Base-by-base conservation (phyloP, 2,888 invertebrate genomes). In the Mongoloraphidia duomilia region DNA sequence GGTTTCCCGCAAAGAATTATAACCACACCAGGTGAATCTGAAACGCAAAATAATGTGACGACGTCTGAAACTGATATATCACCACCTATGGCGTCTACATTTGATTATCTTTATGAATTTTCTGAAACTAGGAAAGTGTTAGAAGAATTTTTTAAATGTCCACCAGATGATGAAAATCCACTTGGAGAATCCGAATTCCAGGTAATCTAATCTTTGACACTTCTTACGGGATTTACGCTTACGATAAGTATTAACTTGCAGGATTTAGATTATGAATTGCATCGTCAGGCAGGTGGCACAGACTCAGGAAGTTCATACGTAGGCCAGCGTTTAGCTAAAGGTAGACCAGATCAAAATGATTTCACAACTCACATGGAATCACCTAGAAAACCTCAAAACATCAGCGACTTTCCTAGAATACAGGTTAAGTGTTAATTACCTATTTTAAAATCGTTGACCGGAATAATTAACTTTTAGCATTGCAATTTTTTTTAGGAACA, bases 41-140 rank as follows among this genome's bases (percentile, higher is more conserved):
- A 67, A 58, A 53, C 57, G 37, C 44, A 39, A 13, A 14, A 38
- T 12, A n/a, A 34, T 33, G 13, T 12, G 10, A 34, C 34, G 10
- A 13, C 45, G n/a, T 33, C 36, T 38, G 46, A 40, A 11, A 34
- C 43, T 9, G 39, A 50, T 43, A 53, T 50, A 40, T 40, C 50
- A 34, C 52, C 55, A 41, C 58, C 62, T 33, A 59, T 51, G 14
- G 73, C 75, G 50, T 73, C 84, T 47, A 85, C 88, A 36, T 89
- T 88, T 65, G 89, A 91, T 71, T 90, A 90, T 69, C 68, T 90
- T 54, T 91, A 91, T 66, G 92, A 92, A 68, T 91, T 91, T 69
- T 91, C 91, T 0, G 91, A 92, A 69, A 92, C 92, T 26, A 75
- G 90, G 56, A 91, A 91, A 71, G 91, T 92, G 43, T 71, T 92